Evolutionary conservation across 2,797 vertebrate species (phyloP).

Genomic region (Cheirogaleus major): DNA sequence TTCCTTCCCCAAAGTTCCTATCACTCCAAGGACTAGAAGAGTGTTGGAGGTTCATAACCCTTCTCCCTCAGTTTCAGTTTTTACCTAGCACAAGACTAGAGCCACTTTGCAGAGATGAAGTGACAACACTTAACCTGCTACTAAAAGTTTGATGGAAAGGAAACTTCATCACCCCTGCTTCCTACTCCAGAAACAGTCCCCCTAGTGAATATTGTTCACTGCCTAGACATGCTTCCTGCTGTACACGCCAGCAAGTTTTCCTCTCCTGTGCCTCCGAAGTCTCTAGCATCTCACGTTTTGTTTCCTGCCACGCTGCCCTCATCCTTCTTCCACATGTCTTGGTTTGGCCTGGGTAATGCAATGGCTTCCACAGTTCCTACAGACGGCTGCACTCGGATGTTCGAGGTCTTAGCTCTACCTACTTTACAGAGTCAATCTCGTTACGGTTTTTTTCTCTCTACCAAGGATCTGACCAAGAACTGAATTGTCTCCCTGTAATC

Average conservation of each 20-base stretch:
- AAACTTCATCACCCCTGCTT: fast-evolving
- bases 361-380: fast-evolving
- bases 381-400: fast-evolving
- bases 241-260: background rate
- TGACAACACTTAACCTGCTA: too few species aligned
- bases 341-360: background rate
- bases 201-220: fast-evolving
- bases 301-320: too few species aligned
- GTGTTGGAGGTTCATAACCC: fast-evolving
- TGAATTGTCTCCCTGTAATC: background rate
- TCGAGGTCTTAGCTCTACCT: background rate
- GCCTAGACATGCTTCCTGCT: background rate
- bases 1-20: background rate
- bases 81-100: background rate
- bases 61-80: background rate
- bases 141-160: background rate
- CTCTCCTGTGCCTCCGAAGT: fast-evolving
- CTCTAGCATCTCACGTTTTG: fast-evolving
- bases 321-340: background rate
- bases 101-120: background rate
- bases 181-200: too few species aligned
- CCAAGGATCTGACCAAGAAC: background rate
- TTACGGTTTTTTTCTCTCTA: background rate
- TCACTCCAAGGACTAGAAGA: background rate
- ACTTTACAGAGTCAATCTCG: background rate